Conservation (phyloP, 2,797 vertebrate genomes). For the Gymnoscopelus braueri region DNA sequence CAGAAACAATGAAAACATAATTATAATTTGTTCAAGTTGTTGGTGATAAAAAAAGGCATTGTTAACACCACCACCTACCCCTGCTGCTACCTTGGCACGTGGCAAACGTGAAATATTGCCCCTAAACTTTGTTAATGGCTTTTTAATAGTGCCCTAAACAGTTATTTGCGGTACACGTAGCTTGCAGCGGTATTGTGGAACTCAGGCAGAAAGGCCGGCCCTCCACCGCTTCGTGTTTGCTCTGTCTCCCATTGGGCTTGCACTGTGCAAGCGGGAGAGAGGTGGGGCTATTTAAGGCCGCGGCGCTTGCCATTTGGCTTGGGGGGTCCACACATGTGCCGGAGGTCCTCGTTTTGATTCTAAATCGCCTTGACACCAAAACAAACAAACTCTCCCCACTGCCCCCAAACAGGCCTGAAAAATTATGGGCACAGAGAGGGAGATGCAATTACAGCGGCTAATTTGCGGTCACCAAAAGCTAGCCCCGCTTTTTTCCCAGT, state of each 20-base stretch:
- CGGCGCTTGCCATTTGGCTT: slow-evolving; percentile 69
- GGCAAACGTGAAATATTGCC: slow-evolving; percentile 40
- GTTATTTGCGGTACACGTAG: slow-evolving; percentile 52
- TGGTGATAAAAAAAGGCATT: not conserved
- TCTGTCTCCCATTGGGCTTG: slow-evolving; percentile 32
- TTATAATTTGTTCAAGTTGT: slow-evolving; percentile 10
- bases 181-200: slow-evolving; percentile 47
- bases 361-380: slow-evolving; percentile 83
- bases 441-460: slow-evolving; percentile 81
- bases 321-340: slow-evolving; percentile 71
- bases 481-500: slow-evolving; percentile 21
- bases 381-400: slow-evolving; percentile 80
- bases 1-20: slow-evolving; percentile 7
- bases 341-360: slow-evolving; percentile 81
- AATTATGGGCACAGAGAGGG: slow-evolving; percentile 69
- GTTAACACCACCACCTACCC: not conserved
- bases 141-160: slow-evolving; percentile 53
- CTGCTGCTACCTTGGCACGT: not conserved
- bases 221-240: slow-evolving; percentile 5
- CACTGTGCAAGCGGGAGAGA: slow-evolving; percentile 29
- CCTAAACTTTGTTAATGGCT: slow-evolving; percentile 46
- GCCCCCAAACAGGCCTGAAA: slow-evolving; percentile 76
- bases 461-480: slow-evolving; percentile 75
- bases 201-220: slow-evolving; percentile 38
- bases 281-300: slow-evolving; percentile 62